These are phyloP conservation scores for Paramormyrops hopkinsi DNA, from an alignment of 2,797 vertebrate genomes.

Conservation along the genomic window DNA sequence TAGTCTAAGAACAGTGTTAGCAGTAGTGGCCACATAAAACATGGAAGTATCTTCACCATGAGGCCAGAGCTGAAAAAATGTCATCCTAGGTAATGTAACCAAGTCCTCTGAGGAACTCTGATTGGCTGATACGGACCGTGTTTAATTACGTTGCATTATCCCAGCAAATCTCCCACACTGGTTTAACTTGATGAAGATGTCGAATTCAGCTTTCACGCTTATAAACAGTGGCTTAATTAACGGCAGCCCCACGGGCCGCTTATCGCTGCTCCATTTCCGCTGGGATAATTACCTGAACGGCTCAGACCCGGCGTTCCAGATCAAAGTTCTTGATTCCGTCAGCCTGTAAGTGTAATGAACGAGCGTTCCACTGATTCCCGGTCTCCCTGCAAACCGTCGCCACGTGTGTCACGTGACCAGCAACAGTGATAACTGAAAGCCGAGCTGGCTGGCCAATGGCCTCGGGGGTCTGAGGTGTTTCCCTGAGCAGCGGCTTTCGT, in stretches of 20 bases:
- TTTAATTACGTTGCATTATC: background rate
- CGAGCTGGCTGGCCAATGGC: background rate
- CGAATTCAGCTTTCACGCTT: background rate
- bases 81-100: background rate
- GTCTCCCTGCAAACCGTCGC: background rate
- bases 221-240: conserved; percentile 7
- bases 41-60: background rate
- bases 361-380: background rate
- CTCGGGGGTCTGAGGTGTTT: background rate
- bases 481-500: background rate
- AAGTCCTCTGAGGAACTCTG: background rate
- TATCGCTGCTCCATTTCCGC: background rate
- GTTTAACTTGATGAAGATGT: background rate
- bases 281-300: conserved; percentile 2
- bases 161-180: background rate
- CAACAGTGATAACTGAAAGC: background rate
- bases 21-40: background rate
- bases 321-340: background rate
- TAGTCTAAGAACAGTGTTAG: background rate
- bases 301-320: background rate
- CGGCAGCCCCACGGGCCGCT: background rate
- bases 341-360: background rate
- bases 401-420: background rate
- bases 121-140: background rate
- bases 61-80: background rate